Evolutionary conservation across 2,113 vertebrate species (phyloP), one percentile per base, ranked within the genome.

Genomic region (Montifringilla adamsi): DNA sequence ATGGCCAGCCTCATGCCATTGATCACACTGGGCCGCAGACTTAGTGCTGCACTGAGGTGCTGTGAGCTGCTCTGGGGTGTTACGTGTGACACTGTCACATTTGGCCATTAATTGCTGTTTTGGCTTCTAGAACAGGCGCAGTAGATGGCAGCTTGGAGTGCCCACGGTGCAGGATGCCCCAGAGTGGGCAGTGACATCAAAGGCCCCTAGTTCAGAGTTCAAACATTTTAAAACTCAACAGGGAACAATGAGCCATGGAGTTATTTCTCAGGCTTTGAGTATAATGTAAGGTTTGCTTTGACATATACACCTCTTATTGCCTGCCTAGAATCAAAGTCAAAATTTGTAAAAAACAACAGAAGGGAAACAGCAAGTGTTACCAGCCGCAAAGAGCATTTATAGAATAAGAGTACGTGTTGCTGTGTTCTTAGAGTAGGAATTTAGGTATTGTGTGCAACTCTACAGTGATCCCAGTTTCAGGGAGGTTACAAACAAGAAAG

Each of bases 101-200:
- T 46, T 44, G 22, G 35, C 14, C 46, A 22, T 76, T 75, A 67
- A 17, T 16, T 0, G 0, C 31, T 59, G 4, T 33, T 80, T 49
- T 70, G 79, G 44, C 49, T 49, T 72, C 68, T 49, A 19, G 49
- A 31, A 24, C 24, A 56, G 58, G 18, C 53, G 49, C 31, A 20
- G 58, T 6, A 33, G 67, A 2, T 1, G 13, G n/a, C 39, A 56
- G 35, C 50, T 55, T 37, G 28, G 46, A 10, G 26, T 52, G 76
- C 23, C 67, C 53, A 21, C 0, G 0, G 14, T 59, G n/a, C 46
- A 35, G 55, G 43, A 26, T 79, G 22, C 15, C 35, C 31, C 37
- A 39, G 35, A 67, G 24, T 0, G 0, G 24, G 53, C 39, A 76
- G 58, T 43, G 21, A 21, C 49, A n/a, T 75, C n/a, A 27, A 3